Evolutionary conservation across 2,113 vertebrate species (phyloP), one percentile per base, ranked within the genome.

Genomic region (Clarias batrachus): DNA sequence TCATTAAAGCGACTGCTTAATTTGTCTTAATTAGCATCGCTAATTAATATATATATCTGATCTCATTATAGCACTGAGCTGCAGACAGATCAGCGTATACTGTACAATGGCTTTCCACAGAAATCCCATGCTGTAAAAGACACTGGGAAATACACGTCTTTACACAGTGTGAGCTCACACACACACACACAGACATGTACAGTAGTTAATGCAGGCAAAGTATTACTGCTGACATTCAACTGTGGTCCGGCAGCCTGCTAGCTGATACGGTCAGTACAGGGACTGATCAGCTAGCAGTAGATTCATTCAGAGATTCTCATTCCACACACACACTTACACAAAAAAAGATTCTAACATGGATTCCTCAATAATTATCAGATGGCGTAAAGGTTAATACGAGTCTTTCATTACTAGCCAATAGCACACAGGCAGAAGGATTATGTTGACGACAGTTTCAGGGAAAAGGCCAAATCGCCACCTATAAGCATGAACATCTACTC

Each of bases 321-420:
- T 25, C 57, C 73, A 74, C 73, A 52, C 41, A 37, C 37, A 59
- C 7, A 79, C 10, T 78, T n/a, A 37, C 54, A 8, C 63, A 80
- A 60, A 17, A 17, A 7, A 3, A n/a, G 84, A 87, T 79, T 85
- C 91, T 92, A 90, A 94, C 93, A 93, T 91, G 90, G 90, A 91
- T 92, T 93, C 89, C 91, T 92, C 87, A 81, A 91, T 90, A 88
- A 80, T 88, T 89, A 91, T 93, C 92, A 90, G 90, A 92, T 93
- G 92, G 90, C 88, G 91, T 90, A 93, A 94, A 94, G 93, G 93
- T 94, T 94, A 93, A 94, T 94, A 91, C 91, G 92, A 92, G 92
- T 89, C 78, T 88, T 90, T 90, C 89, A 83, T 88, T 90, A 88
- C 86, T 89, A 89, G 91, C 91, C 93, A 91, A 93, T 92, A 92